phyloP scores from a whole-genome alignment of 2,888 invertebrate genomes.

The Chaitophorus viminalis region DNA sequence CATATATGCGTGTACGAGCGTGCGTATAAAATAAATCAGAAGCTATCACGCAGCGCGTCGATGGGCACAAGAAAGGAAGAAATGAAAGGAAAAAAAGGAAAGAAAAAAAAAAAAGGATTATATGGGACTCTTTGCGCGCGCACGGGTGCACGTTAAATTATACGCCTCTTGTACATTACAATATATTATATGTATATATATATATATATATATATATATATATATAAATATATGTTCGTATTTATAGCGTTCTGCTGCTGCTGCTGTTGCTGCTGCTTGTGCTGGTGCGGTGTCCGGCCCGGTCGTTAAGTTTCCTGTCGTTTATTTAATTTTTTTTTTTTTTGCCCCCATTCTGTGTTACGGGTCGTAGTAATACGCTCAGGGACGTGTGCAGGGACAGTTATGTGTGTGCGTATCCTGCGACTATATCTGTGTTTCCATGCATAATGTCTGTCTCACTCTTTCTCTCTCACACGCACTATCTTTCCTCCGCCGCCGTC shows the following conservation, averaged over 20 bases:
- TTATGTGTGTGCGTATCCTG: conserved; percentile 15
- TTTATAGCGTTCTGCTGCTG: background rate
- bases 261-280: background rate
- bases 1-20: background rate
- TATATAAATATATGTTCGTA: no score
- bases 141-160: conserved; percentile 35
- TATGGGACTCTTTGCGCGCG: conserved; percentile 3
- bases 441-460: no score
- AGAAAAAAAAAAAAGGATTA: background rate
- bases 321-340: conserved; percentile 4
- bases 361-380: background rate
- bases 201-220: no score
- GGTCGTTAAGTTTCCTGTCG: conserved; percentile 45
- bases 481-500: background rate
- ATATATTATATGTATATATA: background rate
- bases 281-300: background rate
- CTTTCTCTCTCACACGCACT: no score
- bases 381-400: conserved; percentile 8
- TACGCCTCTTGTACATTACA: background rate
- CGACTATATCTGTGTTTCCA: no score
- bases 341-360: background rate
- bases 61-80: background rate
- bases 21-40: conserved; percentile 55
- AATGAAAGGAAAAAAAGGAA: background rate
- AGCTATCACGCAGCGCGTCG: conserved; percentile 55